phyloP scores from a whole-genome alignment of 1,140 invertebrate genomes.

The Caenorhabditis tropicalis region DNA sequence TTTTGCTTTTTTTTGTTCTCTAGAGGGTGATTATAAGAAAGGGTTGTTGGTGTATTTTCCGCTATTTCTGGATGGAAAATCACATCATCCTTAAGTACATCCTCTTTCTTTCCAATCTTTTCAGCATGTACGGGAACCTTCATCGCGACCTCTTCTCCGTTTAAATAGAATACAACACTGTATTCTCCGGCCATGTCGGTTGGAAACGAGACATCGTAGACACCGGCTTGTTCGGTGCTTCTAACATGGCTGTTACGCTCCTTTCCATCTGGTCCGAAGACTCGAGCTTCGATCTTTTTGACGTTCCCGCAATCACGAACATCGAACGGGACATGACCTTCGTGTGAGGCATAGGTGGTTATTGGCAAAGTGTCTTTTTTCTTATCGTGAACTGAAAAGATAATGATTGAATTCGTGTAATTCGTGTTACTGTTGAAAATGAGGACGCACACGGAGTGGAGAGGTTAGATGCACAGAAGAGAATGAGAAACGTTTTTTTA shows the following conservation, averaged over 20 bases:
- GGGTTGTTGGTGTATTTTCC: neutral
- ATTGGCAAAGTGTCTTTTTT: neutral
- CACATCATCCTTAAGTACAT: neutral
- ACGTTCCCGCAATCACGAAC: constrained; percentile 44
- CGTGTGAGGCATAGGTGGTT: neutral
- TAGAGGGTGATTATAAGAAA: neutral
- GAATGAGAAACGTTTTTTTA: too few species aligned
- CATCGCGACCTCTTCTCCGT: constrained; percentile 11
- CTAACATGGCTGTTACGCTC: neutral
- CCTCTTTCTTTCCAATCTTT: constrained; percentile 32
- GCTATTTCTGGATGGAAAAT: constrained; percentile 14
- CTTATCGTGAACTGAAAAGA: constrained; percentile 36
- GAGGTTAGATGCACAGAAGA: neutral
- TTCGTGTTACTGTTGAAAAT: too few species aligned
- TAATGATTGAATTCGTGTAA: too few species aligned
- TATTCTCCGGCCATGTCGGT: constrained; percentile 46
- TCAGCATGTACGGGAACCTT: constrained; percentile 10
- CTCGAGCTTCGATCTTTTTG: constrained; percentile 13
- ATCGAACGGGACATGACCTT: constrained; percentile 40
- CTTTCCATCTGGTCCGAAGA: constrained; percentile 48
- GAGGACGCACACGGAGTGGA: neutral
- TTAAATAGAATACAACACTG: neutral
- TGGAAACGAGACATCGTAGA: neutral
- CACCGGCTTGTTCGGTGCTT: neutral
- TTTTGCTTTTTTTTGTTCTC: constrained; percentile 5